These are phyloP conservation scores for Scelioninae gen. 2 DNA, from an alignment of 2,888 invertebrate genomes.

Conservation along the genomic window DNA sequence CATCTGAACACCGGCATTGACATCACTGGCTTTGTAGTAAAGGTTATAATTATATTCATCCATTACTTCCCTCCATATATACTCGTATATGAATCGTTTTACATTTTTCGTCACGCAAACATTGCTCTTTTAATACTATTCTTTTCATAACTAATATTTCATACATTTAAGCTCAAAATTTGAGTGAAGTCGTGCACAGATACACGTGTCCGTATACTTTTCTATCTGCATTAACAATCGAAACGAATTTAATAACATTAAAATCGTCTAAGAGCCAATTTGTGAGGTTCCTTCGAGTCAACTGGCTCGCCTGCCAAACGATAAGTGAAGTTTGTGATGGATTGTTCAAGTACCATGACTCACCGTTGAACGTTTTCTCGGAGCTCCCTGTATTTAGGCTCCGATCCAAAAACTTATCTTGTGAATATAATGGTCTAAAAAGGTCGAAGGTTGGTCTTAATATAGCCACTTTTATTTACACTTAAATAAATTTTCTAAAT, in stretches of 20 bases:
- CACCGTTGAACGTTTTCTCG: slow-evolving; percentile 37
- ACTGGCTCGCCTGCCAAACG: slow-evolving; percentile 52
- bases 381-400: slow-evolving; percentile 39
- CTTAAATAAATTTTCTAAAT: neutral
- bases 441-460: slow-evolving; percentile 4
- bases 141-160: too few relatives aligned
- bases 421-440: slow-evolving; percentile 26
- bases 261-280: slow-evolving; percentile 52
- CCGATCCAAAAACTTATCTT: slow-evolving; percentile 26
- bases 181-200: neutral
- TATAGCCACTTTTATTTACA: slow-evolving; percentile 2
- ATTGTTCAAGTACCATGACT: slow-evolving; percentile 52
- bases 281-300: slow-evolving; percentile 38
- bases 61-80: too few relatives aligned
- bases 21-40: too few relatives aligned
- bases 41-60: too few relatives aligned
- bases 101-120: too few relatives aligned
- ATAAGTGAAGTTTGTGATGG: slow-evolving; percentile 52
- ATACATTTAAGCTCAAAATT: neutral
- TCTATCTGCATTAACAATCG: slow-evolving; percentile 38
- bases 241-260: slow-evolving; percentile 48
- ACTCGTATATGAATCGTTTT: too few relatives aligned
- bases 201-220: slow-evolving; percentile 9
- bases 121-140: too few relatives aligned
- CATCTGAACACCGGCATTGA: too few relatives aligned